A percentile compares a stretch with the other conserved stretches of the same genome.
Evolutionary conservation across 2,888 invertebrate genomes (phyloP).

Genomic region (Incurvaria masculella): DNA sequence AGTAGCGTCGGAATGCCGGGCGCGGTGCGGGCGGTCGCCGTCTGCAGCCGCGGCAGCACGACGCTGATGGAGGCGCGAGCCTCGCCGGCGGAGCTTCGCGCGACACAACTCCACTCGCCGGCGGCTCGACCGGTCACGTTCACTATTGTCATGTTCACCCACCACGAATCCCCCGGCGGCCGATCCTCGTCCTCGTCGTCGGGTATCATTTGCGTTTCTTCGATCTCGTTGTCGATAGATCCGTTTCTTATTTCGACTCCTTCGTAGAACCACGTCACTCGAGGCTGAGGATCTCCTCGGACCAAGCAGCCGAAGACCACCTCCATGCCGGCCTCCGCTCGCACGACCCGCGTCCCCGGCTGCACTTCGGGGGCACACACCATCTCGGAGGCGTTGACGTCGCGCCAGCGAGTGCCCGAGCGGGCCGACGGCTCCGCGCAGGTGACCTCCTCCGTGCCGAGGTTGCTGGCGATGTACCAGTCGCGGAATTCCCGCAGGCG

Average conservation of each 20-base stretch:
- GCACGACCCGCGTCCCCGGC: constrained; percentile 56
- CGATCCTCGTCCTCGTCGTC: constrained; percentile 41
- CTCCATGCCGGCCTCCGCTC: constrained; percentile 80
- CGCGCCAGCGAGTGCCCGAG: constrained; percentile 72
- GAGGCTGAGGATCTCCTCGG: constrained; percentile 80
- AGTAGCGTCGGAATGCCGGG: constrained; percentile 71
- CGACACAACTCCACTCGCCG: constrained; percentile 82
- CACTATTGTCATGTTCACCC: constrained; percentile 80
- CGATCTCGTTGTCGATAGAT: constrained; percentile 46
- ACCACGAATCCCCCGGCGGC: constrained; percentile 54
- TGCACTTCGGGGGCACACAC: constrained; percentile 77
- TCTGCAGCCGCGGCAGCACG: constrained; percentile 56
- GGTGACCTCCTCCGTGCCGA: constrained; percentile 70
- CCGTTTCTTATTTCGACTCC: constrained; percentile 54
- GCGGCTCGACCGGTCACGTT: constrained; percentile 81
- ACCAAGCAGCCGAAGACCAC: constrained; percentile 79
- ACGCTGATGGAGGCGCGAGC: constrained; percentile 60
- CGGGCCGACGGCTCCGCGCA: constrained; percentile 71
- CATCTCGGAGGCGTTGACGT: constrained; percentile 70
- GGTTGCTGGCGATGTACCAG: constrained; percentile 77
- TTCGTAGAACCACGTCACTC: constrained; percentile 79
- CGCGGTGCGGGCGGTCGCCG: constrained; percentile 74
- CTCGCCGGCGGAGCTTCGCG: constrained; percentile 64
- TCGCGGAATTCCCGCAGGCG: constrained; percentile 77
- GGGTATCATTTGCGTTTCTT: constrained; percentile 40